Conservation (phyloP, 2,888 invertebrate genomes). For the Allolobophora icterica region DNA sequence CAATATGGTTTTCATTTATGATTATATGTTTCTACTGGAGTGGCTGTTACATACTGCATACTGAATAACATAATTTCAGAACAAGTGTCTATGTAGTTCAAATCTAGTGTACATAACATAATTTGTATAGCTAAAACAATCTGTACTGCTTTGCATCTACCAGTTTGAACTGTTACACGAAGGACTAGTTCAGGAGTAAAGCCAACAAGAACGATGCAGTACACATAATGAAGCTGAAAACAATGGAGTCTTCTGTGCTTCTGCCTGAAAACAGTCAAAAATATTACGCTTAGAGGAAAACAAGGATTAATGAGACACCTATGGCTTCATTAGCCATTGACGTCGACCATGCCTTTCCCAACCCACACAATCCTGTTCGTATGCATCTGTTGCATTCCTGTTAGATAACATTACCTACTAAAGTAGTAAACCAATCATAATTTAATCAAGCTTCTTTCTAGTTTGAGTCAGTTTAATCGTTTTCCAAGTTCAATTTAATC, state of each 20-base stretch:
- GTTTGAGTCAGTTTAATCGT: too few species aligned
- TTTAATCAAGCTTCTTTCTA: too few species aligned
- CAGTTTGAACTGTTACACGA: not conserved
- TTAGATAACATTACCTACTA: too few species aligned
- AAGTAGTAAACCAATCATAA: too few species aligned
- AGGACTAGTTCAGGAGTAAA: not conserved
- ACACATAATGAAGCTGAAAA: not conserved
- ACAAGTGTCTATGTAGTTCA: not conserved
- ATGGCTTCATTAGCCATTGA: too few species aligned
- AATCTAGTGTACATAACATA: not conserved
- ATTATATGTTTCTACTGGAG: not conserved
- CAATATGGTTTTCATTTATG: not conserved
- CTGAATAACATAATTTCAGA: not conserved
- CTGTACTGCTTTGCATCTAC: not conserved
- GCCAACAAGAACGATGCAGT: not conserved
- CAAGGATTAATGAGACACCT: not conserved
- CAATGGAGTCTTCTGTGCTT: not conserved
- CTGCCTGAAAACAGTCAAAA: not conserved
- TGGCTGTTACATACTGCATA: not conserved
- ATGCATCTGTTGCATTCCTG: too few species aligned
- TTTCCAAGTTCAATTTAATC: too few species aligned
- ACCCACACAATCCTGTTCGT: too few species aligned
- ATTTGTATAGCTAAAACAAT: not conserved
- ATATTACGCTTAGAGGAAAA: too few species aligned
- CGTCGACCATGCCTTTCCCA: too few species aligned